Evolutionary conservation across 2,888 invertebrate genomes (phyloP).

Genomic region (Dyspetes luteomarginatus): DNA sequence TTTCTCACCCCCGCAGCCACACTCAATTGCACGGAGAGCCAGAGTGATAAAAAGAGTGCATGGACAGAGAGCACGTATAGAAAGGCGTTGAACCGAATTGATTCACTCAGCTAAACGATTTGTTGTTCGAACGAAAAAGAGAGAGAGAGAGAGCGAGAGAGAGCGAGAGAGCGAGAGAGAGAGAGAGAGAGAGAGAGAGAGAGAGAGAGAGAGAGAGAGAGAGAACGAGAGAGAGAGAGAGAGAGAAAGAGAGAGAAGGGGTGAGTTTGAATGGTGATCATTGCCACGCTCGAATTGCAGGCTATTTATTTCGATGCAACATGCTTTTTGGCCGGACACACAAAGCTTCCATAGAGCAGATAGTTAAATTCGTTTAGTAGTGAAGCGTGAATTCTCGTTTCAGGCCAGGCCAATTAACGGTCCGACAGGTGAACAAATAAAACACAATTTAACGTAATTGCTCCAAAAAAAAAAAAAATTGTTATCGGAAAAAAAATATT

Average conservation of each 20-base stretch:
- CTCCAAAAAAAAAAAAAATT: no score
- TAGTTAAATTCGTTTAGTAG: neutral
- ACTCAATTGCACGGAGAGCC: neutral
- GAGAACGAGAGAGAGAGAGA: neutral
- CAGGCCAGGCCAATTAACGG: neutral
- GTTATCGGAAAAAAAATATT: no score
- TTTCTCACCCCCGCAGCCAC: neutral
- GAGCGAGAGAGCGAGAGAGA: neutral
- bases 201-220: neutral
- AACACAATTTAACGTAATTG: no score
- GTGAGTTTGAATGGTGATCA: constrained; percentile 6
- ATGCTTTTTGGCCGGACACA: neutral
- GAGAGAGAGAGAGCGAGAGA: neutral
- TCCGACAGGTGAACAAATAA: no score
- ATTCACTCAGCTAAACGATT: constrained; percentile 41
- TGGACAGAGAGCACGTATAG: neutral
- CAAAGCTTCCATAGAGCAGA: neutral
- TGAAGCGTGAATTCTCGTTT: neutral
- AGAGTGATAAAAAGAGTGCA: no score
- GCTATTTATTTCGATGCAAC: constrained; percentile 36
- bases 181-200: neutral
- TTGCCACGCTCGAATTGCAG: neutral
- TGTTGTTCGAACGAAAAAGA: constrained; percentile 18
- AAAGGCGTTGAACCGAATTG: constrained; percentile 18
- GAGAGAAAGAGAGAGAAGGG: no score